Evolutionary conservation across 1,140 invertebrate genomes (phyloP).

Genomic region (Ooceraea biroi): DNA sequence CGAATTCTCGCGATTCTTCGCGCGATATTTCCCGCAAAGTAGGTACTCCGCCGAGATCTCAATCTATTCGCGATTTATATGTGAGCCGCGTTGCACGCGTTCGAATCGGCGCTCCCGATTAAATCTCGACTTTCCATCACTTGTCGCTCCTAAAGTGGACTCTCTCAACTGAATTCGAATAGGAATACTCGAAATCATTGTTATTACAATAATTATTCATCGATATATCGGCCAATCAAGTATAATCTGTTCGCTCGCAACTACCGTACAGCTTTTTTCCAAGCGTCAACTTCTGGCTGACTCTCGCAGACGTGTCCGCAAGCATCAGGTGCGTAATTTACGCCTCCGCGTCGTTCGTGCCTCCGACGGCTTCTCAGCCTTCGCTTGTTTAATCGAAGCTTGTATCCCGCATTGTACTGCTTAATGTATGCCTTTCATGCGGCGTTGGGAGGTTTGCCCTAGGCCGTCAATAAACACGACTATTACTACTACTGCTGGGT

Average conservation of each 20-base stretch:
- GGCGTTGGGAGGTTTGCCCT: constrained; percentile 33
- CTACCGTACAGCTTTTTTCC: no score
- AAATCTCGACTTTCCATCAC: neutral
- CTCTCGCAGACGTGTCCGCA: no score
- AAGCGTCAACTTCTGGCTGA: no score
- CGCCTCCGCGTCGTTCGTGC: constrained; percentile 4
- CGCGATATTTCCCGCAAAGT: constrained; percentile 42
- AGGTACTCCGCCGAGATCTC: neutral
- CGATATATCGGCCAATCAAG: no score
- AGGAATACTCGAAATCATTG: no score
- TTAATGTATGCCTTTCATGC: constrained; percentile 49
- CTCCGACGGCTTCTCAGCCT: neutral
- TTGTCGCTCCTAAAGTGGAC: no score
- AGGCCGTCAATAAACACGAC: constrained; percentile 46
- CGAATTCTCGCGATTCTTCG: constrained; percentile 74
- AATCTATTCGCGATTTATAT: constrained; percentile 24
- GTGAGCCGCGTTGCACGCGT: no score
- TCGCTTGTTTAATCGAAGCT: constrained; percentile 41
- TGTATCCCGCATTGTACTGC: constrained; percentile 32
- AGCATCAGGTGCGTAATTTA: constrained; percentile 39
- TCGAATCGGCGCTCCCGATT: constrained; percentile 4
- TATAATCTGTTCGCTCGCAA: no score
- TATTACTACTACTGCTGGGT: constrained; percentile 5
- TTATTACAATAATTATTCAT: no score
- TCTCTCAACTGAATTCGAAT: no score